Evolutionary conservation across 30 jellyfish, hydroid and myxozoan genomes (phyloP).

Genomic region (Pseudorhiza aurosa): DNA sequence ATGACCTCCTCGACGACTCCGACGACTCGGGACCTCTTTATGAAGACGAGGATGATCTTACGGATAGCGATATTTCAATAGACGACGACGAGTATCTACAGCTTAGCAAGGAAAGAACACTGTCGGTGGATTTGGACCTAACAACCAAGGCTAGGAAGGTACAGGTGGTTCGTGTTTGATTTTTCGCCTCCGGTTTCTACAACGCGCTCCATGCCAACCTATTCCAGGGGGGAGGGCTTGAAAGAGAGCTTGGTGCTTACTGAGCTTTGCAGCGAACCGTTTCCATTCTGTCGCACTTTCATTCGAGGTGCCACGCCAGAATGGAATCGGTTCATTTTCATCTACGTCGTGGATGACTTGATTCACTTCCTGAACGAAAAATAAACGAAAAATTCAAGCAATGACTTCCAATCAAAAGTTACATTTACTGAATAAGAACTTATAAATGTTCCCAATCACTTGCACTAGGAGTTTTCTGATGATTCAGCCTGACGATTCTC

Average conservation of each 20-base stretch:
- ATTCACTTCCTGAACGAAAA: conserved; percentile 82
- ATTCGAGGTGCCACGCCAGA: conserved; percentile 50
- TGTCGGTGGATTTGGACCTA: not conserved
- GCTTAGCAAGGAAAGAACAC: conserved; percentile 12
- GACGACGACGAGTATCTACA: conserved; percentile 49
- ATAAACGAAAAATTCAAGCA: too few species aligned
- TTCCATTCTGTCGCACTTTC: conserved; percentile 22
- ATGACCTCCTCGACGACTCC: conserved; percentile 80
- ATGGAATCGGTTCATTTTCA: conserved; percentile 83
- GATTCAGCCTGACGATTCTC: not conserved
- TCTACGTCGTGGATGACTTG: conserved; percentile 83
- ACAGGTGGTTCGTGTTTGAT: not conserved
- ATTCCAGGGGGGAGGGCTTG: not conserved
- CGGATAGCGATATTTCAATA: conserved; percentile 54
- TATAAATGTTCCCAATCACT: too few species aligned
- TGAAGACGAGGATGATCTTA: conserved; percentile 59
- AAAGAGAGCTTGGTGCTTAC: not conserved
- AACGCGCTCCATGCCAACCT: not conserved
- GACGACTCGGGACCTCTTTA: conserved; percentile 82
- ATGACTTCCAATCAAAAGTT: too few species aligned
- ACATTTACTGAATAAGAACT: too few species aligned
- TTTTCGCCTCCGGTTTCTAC: not conserved
- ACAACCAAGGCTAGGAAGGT: conserved; percentile 46
- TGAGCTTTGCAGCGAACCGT: too few species aligned
- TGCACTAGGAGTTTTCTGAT: too few species aligned